Base-by-base conservation (phyloP, 2,888 invertebrate genomes). In the Trachelus iudaicus region DNA sequence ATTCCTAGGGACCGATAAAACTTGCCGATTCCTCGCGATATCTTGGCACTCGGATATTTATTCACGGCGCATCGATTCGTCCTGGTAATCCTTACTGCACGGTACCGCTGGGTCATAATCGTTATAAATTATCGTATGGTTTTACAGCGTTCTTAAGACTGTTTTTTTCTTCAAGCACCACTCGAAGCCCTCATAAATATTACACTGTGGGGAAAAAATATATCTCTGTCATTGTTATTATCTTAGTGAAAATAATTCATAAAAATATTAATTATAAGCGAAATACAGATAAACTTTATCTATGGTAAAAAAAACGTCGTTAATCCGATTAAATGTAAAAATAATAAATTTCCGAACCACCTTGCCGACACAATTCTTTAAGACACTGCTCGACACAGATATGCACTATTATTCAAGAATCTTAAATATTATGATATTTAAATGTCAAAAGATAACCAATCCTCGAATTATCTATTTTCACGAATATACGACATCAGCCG, bases 1-100 rank as follows among this genome's bases (percentile, higher is more conserved):
- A 78, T 75, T 69, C 69, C 71, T n/a, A 75, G 73, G 40, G 74
- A 78, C 13, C 71, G 71, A 34, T 33, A 71, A 71, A 34, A 71
- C 33, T 71, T 31, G 71, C 71, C 33, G 71, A 71, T 34, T 34
- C 33, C 34, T 30, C 34, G 71, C 71, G 33, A 71, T 71, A 30
- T 33, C 31, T 71, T 30, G 23, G 2, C 23, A 56, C 56, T 56
- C 56, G 56, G 9, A 56, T 56, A 56, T 56, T 56, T 56, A 56
- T 56, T 56, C 56, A 56, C 56, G 56, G 23, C 23, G 56, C 23
- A 56, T 23, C 56, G 56, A 56, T 56, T 23, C 56, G 56, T 56
- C 23, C 56, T 56, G 56, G 56, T 56, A 56, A 56, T 56, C 56
- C 56, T 9, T 56, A 23, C 23, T 9, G 56, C 56, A 56, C 23